phyloP scores from a whole-genome alignment of 2,888 invertebrate genomes.

The Amphiduros pacificus region DNA sequence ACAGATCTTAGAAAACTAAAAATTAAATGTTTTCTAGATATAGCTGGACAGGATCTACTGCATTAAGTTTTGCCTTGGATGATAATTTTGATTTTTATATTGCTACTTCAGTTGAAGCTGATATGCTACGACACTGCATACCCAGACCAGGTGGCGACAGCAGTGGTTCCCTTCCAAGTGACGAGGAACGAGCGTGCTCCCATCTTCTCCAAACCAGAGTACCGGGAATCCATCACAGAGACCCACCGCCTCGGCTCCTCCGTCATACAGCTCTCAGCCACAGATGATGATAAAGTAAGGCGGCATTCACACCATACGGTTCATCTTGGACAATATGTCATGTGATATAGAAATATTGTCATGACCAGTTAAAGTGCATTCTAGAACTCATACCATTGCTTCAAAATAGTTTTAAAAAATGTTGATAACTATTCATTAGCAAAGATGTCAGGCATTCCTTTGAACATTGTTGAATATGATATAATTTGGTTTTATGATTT shows the following conservation, averaged over 20 bases:
- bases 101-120: conserved; percentile 20
- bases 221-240: conserved; percentile 37
- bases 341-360: too few species aligned
- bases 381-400: too few species aligned
- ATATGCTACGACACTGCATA: conserved; percentile 30
- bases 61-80: not conserved
- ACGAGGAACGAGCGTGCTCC: conserved; percentile 40
- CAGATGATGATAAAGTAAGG: conserved; percentile 31
- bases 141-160: conserved; percentile 29
- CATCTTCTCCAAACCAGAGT: conserved; percentile 35
- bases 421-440: too few species aligned
- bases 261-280: conserved; percentile 41
- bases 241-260: conserved; percentile 38
- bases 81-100: not conserved
- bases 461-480: too few species aligned
- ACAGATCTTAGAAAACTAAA: too few species aligned
- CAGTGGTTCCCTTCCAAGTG: conserved; percentile 31
- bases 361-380: too few species aligned
- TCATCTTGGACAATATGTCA: too few species aligned
- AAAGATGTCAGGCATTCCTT: too few species aligned
- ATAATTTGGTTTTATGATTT: not conserved
- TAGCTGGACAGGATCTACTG: too few species aligned
- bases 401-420: too few species aligned
- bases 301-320: too few species aligned
- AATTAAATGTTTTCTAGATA: too few species aligned